Evolutionary conservation across 2,113 vertebrate species (phyloP).

Genomic region (Sapayoa aenigma): DNA sequence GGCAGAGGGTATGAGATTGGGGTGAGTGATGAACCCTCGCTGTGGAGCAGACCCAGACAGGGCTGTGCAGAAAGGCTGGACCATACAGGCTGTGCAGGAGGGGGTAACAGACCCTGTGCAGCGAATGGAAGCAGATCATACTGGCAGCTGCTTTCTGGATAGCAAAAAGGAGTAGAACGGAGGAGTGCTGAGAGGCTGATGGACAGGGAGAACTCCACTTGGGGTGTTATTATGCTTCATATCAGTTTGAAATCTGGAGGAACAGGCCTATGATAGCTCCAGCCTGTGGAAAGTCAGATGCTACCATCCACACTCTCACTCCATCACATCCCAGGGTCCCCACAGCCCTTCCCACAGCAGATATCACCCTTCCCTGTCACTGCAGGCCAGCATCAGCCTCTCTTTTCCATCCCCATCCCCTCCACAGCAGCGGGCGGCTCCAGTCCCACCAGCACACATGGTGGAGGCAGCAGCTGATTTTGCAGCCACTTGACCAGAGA

Average conservation of each 20-base stretch:
- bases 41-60: not conserved
- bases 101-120: not conserved
- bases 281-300: not conserved
- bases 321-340: rapidly evolving
- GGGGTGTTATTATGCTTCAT: not conserved
- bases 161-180: not conserved
- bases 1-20: not conserved
- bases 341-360: not conserved
- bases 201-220: not conserved
- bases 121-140: not conserved
- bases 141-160: not conserved
- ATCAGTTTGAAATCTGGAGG: not conserved
- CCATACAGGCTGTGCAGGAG: rapidly evolving
- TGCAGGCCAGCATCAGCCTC: not conserved
- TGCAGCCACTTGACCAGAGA: slow-evolving; percentile 38
- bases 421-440: rapidly evolving
- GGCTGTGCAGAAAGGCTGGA: not conserved
- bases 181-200: not conserved
- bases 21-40: not conserved
- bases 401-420: not conserved
- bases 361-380: not conserved
- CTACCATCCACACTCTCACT: not conserved
- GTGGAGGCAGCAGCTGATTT: slow-evolving; percentile 14
- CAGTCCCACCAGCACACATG: not conserved
- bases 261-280: not conserved